A percentile compares a stretch with the other conserved stretches of the same genome.
These are phyloP conservation scores for Cerastoderma edule DNA, from an alignment of 2,888 invertebrate species.

Conservation along the genomic window DNA sequence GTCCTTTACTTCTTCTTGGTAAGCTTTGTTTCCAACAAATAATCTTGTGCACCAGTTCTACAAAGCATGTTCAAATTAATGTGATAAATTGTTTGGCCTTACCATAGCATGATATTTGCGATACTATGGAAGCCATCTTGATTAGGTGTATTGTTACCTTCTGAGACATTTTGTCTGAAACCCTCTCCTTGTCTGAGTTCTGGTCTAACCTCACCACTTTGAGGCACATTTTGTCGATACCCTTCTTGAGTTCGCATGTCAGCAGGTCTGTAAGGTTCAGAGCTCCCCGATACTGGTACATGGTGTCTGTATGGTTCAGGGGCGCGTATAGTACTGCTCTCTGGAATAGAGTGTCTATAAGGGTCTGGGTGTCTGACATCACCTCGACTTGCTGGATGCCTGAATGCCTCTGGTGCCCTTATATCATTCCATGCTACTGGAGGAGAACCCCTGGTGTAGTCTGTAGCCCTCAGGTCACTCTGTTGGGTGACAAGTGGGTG, in stretches of 20 bases:
- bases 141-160: neutral
- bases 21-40: too few species aligned
- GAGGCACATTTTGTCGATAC: neutral
- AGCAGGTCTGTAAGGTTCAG: neutral
- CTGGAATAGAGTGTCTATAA: neutral
- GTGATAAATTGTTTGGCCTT: too few species aligned
- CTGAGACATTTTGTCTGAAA: neutral
- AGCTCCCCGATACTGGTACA: neutral
- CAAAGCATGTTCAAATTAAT: too few species aligned
- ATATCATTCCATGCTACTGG: constrained; percentile 11
- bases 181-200: neutral
- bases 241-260: neutral
- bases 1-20: too few species aligned
- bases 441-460: neutral
- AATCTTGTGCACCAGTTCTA: too few species aligned
- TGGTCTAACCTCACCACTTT: neutral
- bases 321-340: neutral
- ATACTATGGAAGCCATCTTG: constrained; percentile 2
- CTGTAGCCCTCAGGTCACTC: neutral
- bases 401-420: neutral
- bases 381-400: neutral
- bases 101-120: constrained; percentile 4
- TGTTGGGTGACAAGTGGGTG: neutral
- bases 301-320: neutral
- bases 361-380: neutral